Evolutionary conservation across 2,797 vertebrate genomes (phyloP), one percentile per base, ranked within the genome.

Genomic region (Danio aesculapii): DNA sequence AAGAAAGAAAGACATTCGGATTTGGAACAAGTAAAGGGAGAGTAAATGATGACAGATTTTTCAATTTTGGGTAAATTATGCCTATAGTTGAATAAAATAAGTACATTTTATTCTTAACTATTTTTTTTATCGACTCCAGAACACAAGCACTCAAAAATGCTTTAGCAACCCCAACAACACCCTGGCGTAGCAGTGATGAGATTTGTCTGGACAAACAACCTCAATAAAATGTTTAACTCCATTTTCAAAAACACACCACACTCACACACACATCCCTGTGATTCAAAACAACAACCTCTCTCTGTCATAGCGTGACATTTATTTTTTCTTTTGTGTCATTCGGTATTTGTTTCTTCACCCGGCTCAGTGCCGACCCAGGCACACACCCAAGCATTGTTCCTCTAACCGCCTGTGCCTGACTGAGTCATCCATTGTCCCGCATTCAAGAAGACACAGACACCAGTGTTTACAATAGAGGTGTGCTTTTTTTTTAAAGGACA

Each of bases 331-430:
- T 11, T 46, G 30, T 30, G 30, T 30, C 30, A 30, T 17, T 49
- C 5, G 5, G 10, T 50, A 30, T 49, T 69, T 43, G 21, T 69
- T 59, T 41, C 64, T 59, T 49, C 13, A 59, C 75, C 53, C n/a
- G 41, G 19, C 43, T 49, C 53, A 14, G 41, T 53, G 59, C 19
- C 5, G 12, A 58, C 75, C 16, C 5, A 59, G 53, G 44, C 64
- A 39, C 16, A 2, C 44, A 68, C 44, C 44, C 75, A 59, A 68
- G 46, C 62, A 73, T 80, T 72, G 69, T 80, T 63, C 53, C 49
- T 58, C 64, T 49, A 81, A 62, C 57, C 39, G 12, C 49, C 61
- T 53, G 30, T 53, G 68, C 62, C 50, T 66, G 59, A 57, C 43
- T 39, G 53, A 66, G 50, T 67, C 62, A 49, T 52, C 66, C 57